Evolutionary conservation across 2,113 vertebrate genomes (phyloP).

Genomic region (Mus pahari): DNA sequence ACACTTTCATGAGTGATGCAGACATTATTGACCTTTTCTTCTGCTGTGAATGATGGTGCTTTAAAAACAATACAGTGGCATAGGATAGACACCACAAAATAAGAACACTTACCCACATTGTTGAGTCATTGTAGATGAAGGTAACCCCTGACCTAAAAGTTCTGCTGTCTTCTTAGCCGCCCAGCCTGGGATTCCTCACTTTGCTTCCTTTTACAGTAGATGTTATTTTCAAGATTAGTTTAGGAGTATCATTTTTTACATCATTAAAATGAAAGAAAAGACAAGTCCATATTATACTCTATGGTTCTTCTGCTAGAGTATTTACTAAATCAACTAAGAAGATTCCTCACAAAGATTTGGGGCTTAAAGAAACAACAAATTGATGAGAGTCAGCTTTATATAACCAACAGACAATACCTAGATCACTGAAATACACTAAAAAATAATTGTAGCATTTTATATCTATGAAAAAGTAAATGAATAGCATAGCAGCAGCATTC

Average conservation of each 20-base stretch:
- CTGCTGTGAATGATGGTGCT: background rate
- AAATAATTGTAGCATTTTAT: background rate
- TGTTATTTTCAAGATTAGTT: background rate
- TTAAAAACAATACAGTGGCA: background rate
- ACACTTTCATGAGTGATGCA: background rate
- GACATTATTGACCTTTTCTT: background rate
- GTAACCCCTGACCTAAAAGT: background rate
- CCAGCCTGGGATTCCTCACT: background rate
- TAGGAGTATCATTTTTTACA: background rate
- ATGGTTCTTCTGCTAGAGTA: background rate
- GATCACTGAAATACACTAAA: background rate
- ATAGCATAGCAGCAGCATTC: background rate
- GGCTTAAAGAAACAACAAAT: background rate
- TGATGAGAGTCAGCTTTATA: background rate
- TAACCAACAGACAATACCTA: background rate
- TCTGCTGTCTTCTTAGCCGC: background rate
- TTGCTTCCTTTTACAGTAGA: background rate
- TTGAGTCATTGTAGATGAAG: background rate
- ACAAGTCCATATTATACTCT: background rate
- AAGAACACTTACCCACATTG: background rate
- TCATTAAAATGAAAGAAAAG: background rate
- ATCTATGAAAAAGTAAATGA: background rate
- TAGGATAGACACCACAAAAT: background rate
- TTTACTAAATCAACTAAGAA: background rate
- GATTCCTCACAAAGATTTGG: background rate